phyloP scores from a whole-genome alignment of 2,888 invertebrate species.

The Pseudeuparius sepicola region DNA sequence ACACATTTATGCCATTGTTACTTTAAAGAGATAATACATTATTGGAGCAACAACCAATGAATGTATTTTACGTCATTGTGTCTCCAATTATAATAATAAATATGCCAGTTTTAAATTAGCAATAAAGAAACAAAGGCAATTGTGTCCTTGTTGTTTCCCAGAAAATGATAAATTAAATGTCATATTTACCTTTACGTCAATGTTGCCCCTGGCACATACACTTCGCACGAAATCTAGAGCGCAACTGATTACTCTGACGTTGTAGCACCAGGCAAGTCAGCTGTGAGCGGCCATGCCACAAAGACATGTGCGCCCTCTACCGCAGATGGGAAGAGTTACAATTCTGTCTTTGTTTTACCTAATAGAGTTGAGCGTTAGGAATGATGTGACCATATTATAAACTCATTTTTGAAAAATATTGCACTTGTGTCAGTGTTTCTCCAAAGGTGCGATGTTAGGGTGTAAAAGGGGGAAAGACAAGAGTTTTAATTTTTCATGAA shows the following conservation, averaged over 20 bases:
- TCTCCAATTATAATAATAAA: background rate
- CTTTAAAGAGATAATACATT: background rate
- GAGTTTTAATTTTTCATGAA: too few relatives aligned
- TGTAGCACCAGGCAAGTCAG: background rate
- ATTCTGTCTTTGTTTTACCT: slow-evolving; percentile 5
- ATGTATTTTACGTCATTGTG: background rate
- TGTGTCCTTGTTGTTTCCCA: slow-evolving; percentile 1
- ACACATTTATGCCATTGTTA: slow-evolving; percentile 4
- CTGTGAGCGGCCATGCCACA: background rate
- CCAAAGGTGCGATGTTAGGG: too few relatives aligned
- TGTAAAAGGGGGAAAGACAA: too few relatives aligned
- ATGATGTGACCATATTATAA: slow-evolving; percentile 2
- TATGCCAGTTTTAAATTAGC: slow-evolving; percentile 3
- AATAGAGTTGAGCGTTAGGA: slow-evolving; percentile 2
- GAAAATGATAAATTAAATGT: slow-evolving; percentile 4
- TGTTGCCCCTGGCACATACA: slow-evolving; percentile 1
- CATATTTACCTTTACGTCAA: slow-evolving; percentile 6
- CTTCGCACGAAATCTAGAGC: background rate
- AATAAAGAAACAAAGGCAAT: slow-evolving; percentile 4
- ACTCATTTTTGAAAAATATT: slow-evolving; percentile 3
- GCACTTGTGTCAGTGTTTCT: too few relatives aligned
- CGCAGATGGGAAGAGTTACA: slow-evolving; percentile 1
- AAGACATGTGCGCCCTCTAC: slow-evolving; percentile 2
- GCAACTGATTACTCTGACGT: slow-evolving; percentile 5
- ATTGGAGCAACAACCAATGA: background rate